Conservation (phyloP, 1,140 invertebrate species). For the Asobara japonica region DNA sequence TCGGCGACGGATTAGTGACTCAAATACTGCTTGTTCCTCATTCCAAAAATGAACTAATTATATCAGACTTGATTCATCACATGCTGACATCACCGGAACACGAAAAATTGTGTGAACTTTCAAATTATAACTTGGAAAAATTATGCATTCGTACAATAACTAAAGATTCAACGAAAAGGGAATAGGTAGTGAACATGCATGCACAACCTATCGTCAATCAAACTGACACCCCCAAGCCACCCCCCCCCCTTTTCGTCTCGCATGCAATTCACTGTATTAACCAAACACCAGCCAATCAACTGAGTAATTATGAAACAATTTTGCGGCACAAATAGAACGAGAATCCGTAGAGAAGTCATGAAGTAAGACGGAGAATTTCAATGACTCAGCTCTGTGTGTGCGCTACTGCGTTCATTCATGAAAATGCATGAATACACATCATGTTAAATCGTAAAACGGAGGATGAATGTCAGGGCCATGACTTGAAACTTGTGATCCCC, state of each 20-base stretch:
- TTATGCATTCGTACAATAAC: neutral
- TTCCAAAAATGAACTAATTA: too few relatives aligned
- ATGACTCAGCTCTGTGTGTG: neutral
- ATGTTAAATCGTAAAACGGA: neutral
- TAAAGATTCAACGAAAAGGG: neutral
- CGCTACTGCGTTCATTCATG: neutral
- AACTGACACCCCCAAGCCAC: slow-evolving; percentile 17
- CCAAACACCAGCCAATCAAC: slow-evolving; percentile 44
- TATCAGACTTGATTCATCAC: too few relatives aligned
- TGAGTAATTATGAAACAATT: slow-evolving; percentile 55
- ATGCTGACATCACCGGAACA: neutral
- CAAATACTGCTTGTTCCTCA: too few relatives aligned
- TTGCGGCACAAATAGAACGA: slow-evolving; percentile 44
- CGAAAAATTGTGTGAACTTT: neutral
- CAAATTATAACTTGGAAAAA: neutral
- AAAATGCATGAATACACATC: neutral
- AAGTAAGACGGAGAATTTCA: neutral
- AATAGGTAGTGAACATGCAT: neutral
- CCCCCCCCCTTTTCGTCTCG: slow-evolving; percentile 24
- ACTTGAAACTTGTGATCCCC: neutral
- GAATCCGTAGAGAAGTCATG: slow-evolving; percentile 43
- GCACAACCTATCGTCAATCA: neutral
- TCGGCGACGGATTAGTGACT: too few relatives aligned
- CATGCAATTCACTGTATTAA: slow-evolving; percentile 51
- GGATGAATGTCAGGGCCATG: neutral